Conservation (phyloP, 1,140 invertebrate genomes). For the Dryas iulia region DNA sequence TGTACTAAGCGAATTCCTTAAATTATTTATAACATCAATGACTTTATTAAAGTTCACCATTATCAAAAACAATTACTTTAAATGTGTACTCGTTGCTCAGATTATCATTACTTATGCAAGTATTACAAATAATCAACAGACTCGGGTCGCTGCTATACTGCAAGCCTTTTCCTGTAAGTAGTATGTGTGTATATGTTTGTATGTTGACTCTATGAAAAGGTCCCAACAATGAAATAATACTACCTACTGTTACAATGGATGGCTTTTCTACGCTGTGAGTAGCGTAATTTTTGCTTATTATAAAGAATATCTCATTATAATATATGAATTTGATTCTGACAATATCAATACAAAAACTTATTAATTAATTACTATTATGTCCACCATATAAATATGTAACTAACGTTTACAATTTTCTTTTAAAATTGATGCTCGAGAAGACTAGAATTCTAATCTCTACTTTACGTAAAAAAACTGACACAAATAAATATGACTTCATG, state of each 20-base stretch:
- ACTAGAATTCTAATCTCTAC: too few relatives aligned
- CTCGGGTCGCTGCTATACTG: neutral
- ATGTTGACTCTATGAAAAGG: neutral
- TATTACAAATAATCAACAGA: neutral
- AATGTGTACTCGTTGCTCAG: neutral
- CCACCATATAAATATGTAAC: neutral
- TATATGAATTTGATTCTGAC: too few relatives aligned
- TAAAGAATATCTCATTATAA: neutral
- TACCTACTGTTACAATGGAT: neutral
- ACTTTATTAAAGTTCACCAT: neutral
- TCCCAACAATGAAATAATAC: neutral
- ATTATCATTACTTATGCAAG: neutral
- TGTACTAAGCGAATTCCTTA: neutral
- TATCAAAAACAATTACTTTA: conserved; percentile 9
- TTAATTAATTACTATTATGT: neutral
- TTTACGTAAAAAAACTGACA: too few relatives aligned
- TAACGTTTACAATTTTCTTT: too few relatives aligned
- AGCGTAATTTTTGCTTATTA: neutral
- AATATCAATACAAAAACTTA: too few relatives aligned
- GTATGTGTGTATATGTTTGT: neutral
- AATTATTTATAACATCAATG: too few relatives aligned
- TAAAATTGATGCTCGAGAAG: too few relatives aligned
- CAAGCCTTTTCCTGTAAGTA: neutral
- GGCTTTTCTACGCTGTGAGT: neutral
- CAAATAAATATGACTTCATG: too few relatives aligned